These are phyloP conservation scores for Natrix natrix DNA, from an alignment of 2,797 vertebrate genomes.

Conservation along the genomic window DNA sequence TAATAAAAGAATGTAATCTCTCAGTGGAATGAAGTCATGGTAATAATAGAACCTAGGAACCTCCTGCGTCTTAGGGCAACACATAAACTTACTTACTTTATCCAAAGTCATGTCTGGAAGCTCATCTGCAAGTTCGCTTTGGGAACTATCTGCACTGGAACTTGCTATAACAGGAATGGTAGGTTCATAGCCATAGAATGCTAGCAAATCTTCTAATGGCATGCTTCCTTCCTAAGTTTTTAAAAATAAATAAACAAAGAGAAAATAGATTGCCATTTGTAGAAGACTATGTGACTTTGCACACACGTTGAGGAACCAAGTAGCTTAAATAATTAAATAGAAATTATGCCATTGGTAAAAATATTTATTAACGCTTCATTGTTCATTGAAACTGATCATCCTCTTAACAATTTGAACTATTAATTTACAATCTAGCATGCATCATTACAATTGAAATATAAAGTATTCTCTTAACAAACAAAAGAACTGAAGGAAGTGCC, in stretches of 20 bases:
- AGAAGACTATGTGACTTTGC: not conserved
- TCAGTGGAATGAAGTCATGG: not conserved
- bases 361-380: not conserved
- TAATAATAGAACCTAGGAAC: not conserved
- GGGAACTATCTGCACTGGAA: slow-evolving; percentile 92
- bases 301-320: slow-evolving; percentile 6
- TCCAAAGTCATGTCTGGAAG: slow-evolving; percentile 98
- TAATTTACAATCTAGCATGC: not conserved
- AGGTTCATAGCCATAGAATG: slow-evolving; percentile 94
- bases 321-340: not conserved
- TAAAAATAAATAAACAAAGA: not conserved
- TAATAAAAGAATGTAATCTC: not conserved
- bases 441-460: not conserved
- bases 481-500: not conserved
- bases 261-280: slow-evolving; percentile 1
- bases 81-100: slow-evolving; percentile 79
- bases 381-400: not conserved
- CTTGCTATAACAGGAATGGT: slow-evolving; percentile 79
- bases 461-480: not conserved
- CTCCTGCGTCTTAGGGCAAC: not conserved
- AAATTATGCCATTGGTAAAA: not conserved
- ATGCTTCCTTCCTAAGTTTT: slow-evolving; percentile 89
- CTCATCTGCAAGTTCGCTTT: slow-evolving; percentile 93
- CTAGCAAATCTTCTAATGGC: slow-evolving; percentile 93
- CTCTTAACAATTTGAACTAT: not conserved